Percentiles rank a stretch among this genome's conserved stretches.
Conservation (phyloP, 2,113 vertebrate genomes). For the Ciconia stormi region DNA sequence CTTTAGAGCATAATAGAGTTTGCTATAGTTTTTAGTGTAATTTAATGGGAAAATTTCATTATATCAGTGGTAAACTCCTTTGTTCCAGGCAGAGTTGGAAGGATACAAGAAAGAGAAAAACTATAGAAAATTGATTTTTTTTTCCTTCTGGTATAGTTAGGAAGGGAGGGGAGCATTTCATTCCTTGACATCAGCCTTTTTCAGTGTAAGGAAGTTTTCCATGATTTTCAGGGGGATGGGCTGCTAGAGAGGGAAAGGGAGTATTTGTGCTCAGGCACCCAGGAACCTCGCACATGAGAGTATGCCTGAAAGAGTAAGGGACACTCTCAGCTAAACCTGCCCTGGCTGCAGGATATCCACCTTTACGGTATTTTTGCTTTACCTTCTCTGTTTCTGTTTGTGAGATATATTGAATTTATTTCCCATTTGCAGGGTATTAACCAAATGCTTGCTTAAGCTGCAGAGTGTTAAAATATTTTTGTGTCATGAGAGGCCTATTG, state of each 20-base stretch:
- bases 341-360: neutral
- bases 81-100: neutral
- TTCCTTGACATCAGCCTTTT: neutral
- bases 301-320: neutral
- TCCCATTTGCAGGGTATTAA: neutral
- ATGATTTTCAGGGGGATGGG: neutral
- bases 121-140: neutral
- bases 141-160: neutral
- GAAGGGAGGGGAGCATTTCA: neutral
- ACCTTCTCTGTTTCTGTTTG: neutral
- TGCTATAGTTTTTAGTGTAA: neutral
- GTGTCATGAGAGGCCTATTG: neutral
- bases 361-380: neutral
- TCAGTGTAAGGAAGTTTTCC: neutral
- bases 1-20: neutral
- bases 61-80: neutral
- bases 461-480: neutral
- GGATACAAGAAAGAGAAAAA: neutral
- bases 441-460: neutral
- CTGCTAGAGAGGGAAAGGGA: neutral
- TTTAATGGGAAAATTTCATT: neutral
- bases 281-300: neutral
- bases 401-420: neutral
- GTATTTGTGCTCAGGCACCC: neutral
- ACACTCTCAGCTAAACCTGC: neutral